These are phyloP conservation scores for Alviniconcha strummeri DNA, from an alignment of 2,888 invertebrate species.

Conservation along the genomic window DNA sequence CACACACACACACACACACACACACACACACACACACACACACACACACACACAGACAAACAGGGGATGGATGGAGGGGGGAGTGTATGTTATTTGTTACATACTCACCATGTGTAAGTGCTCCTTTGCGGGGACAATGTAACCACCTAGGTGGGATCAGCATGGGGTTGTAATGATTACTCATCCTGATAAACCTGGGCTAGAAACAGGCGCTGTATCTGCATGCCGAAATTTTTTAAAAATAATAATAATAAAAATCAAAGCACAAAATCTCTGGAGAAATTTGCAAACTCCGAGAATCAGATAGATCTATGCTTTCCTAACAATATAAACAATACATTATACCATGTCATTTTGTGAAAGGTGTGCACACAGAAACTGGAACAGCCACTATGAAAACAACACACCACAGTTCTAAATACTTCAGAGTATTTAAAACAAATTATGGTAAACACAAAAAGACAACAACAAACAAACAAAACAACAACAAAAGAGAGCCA, in stretches of 20 bases:
- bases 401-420: too few species aligned
- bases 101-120: slow-evolving; percentile 65
- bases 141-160: slow-evolving; percentile 74
- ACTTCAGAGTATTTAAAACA: too few species aligned
- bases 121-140: slow-evolving; percentile 75
- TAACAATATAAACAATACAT: too few species aligned
- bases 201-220: neutral
- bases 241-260: neutral
- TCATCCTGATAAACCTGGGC: slow-evolving; percentile 35
- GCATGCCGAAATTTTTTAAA: too few species aligned
- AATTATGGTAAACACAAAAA: too few species aligned
- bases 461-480: too few species aligned
- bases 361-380: too few species aligned
- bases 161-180: slow-evolving; percentile 35
- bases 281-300: neutral
- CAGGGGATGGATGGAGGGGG: neutral
- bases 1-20: neutral
- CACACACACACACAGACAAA: neutral
- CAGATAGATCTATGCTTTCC: too few species aligned
- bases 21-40: neutral
- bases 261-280: neutral
- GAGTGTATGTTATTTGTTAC: neutral
- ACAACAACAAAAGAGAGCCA: too few species aligned
- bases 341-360: too few species aligned
- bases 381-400: too few species aligned